Conservation (phyloP, 2,888 invertebrate genomes). For the Acleris sparsana region DNA sequence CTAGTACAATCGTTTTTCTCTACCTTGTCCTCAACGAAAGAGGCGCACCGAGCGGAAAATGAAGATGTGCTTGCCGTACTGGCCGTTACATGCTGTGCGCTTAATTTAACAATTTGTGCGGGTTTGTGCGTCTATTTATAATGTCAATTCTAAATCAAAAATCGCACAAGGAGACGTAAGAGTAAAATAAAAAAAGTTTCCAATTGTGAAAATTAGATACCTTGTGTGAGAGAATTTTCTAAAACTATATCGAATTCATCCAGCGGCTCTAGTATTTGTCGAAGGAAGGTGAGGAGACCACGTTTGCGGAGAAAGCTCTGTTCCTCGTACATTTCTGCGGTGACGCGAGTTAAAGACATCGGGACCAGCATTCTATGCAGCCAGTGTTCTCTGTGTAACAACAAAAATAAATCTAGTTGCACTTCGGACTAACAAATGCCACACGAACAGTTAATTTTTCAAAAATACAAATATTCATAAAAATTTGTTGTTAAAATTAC, state of each 20-base stretch:
- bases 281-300: slow-evolving; percentile 92
- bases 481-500: no score
- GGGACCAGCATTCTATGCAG: slow-evolving; percentile 96
- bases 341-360: slow-evolving; percentile 94
- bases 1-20: no score
- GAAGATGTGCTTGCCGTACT: no score
- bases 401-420: slow-evolving; percentile 16
- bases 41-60: no score
- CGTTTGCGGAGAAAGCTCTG: slow-evolving; percentile 96
- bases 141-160: neutral
- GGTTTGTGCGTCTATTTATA: neutral
- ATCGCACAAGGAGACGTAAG: neutral
- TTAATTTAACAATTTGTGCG: neutral
- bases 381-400: slow-evolving; percentile 89
- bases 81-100: no score
- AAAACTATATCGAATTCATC: slow-evolving; percentile 94
- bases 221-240: slow-evolving; percentile 91
- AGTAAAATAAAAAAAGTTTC: neutral
- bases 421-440: no score
- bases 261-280: slow-evolving; percentile 94
- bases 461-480: no score
- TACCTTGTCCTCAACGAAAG: no score
- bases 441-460: no score
- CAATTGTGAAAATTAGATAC: slow-evolving; percentile 58
- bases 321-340: slow-evolving; percentile 97